Evolutionary conservation across 1,140 invertebrate genomes (phyloP), one percentile per base, ranked within the genome.

Genomic region (Lineus longissimus): DNA sequence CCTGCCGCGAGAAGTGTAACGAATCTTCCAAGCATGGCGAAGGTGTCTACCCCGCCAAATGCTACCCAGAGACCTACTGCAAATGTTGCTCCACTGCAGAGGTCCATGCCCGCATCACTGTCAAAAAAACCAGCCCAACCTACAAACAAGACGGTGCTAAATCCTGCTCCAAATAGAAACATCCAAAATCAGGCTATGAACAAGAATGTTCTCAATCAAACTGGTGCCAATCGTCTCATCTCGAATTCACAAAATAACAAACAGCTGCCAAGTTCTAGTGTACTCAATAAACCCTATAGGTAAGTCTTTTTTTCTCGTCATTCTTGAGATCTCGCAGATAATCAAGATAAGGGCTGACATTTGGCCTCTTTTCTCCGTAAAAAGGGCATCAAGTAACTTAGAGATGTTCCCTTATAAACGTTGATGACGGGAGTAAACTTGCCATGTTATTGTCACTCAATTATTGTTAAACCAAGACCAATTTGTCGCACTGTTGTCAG

Each of bases 271-370:
- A 85, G 83, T 69, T 85, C 87, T 25, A 89, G 90, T 62, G 84
- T 90, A 55, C 84, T 86, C 73, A 87, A 85, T 71, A 85, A 88
- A 74, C 87, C 89, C 59, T 85, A 90, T 62, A 90, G 87, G 89
- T 89, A 73, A 79, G 84, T 82, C 66, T 29, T 7, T 36, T 36
- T 36, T 15, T 7, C 6, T 36, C 33, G 15, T 36, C 6, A n/a
- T n/a, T n/a, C n/a, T n/a, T n/a, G n/a, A n/a, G n/a, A n/a, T n/a
- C n/a, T n/a, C n/a, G n/a, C n/a, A n/a, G n/a, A n/a, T n/a, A n/a
- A n/a, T n/a, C n/a, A n/a, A n/a, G n/a, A n/a, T n/a, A n/a, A n/a
- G n/a, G n/a, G n/a, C n/a, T n/a, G n/a, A n/a, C n/a, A n/a, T n/a
- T n/a, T n/a, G n/a, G n/a, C n/a, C n/a, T n/a, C n/a, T n/a, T n/a